phyloP scores from a whole-genome alignment of 2,797 vertebrate species.

The Micropoecilia bifurca region DNA sequence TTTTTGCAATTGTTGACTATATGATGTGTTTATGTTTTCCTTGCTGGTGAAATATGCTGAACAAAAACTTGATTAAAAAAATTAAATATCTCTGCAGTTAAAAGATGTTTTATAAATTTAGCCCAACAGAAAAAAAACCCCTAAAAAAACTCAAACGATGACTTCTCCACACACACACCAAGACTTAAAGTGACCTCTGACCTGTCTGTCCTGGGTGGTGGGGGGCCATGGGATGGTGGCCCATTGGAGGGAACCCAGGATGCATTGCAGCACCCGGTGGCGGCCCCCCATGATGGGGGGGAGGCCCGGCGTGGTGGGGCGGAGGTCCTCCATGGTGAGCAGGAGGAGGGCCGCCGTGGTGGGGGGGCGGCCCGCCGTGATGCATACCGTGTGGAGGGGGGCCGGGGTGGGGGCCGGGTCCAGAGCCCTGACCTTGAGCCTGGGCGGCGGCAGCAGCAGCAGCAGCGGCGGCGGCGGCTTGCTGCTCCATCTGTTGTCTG shows the following conservation, averaged over 20 bases:
- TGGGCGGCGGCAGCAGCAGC: slow-evolving; percentile 80
- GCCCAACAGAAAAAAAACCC: background rate
- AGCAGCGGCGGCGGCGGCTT: slow-evolving; percentile 74
- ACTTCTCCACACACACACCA: background rate
- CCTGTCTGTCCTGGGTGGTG: slow-evolving; percentile 91
- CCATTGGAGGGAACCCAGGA: slow-evolving; percentile 89
- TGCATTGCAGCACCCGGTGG: slow-evolving; percentile 79
- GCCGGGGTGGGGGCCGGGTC: slow-evolving; percentile 65
- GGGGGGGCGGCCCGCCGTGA: slow-evolving; percentile 72
- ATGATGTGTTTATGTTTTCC: no score
- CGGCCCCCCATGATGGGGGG: slow-evolving; percentile 75
- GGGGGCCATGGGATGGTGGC: slow-evolving; percentile 91
- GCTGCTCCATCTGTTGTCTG: slow-evolving; percentile 96
- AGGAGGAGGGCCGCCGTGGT: slow-evolving; percentile 68
- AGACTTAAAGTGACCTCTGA: slow-evolving; percentile 43
- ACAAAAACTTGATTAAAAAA: background rate
- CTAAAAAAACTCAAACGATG: background rate
- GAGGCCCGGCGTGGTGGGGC: slow-evolving; percentile 67
- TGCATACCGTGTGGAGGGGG: slow-evolving; percentile 80
- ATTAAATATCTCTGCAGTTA: background rate
- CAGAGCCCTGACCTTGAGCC: slow-evolving; percentile 68
- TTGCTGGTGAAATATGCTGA: no score
- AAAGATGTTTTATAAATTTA: background rate
- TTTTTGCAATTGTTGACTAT: no score
- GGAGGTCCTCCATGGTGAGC: slow-evolving; percentile 71